Conservation (phyloP, 2,888 invertebrate species). For the Caradrina clavipalpis region DNA sequence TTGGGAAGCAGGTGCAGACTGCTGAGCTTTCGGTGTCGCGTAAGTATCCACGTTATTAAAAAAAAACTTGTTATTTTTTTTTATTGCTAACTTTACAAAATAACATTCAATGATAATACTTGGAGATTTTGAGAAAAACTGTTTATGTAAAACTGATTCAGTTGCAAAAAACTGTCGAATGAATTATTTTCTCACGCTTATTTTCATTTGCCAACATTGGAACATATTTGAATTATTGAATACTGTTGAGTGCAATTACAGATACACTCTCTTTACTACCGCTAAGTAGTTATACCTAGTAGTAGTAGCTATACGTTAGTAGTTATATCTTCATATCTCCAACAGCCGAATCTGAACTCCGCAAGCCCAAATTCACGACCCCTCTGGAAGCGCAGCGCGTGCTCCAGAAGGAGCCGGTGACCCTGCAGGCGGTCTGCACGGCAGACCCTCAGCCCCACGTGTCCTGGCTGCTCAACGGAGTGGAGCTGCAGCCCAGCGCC, state of each 20-base stretch:
- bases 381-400: slow-evolving; percentile 93
- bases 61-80: no score
- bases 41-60: slow-evolving; percentile 81
- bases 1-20: slow-evolving; percentile 94
- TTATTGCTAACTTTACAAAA: no score
- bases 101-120: no score
- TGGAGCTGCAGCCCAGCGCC: slow-evolving; percentile 92
- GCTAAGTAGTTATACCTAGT: neutral
- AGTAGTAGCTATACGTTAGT: no score
- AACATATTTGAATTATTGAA: no score
- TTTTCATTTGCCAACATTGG: no score
- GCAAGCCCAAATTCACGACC: slow-evolving; percentile 94
- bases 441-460: slow-evolving; percentile 98
- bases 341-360: slow-evolving; percentile 94
- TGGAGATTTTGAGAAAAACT: no score
- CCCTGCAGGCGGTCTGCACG: slow-evolving; percentile 94
- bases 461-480: slow-evolving; percentile 95
- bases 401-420: slow-evolving; percentile 93
- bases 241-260: no score
- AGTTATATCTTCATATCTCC: slow-evolving; percentile 18
- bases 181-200: no score
- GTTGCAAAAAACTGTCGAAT: no score
- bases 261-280: neutral
- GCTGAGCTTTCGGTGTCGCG: slow-evolving; percentile 94
- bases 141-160: no score